Percentiles rank a stretch among this genome's conserved stretches.
phyloP scores from a whole-genome alignment of 2,797 vertebrate species.

The Peromyscus melanophrys region DNA sequence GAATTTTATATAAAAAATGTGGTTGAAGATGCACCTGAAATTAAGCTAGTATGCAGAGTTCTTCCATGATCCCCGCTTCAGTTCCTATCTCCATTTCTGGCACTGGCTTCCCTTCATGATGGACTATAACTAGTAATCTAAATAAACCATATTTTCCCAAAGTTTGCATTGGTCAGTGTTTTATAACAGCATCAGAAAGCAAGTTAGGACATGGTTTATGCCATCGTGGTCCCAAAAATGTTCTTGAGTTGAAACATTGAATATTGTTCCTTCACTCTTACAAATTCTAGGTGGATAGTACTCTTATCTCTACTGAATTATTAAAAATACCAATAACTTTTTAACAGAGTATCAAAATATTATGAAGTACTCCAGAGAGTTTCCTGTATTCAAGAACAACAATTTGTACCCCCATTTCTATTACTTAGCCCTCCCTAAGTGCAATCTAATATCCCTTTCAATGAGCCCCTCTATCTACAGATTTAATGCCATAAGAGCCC shows the following conservation, averaged over 20 bases:
- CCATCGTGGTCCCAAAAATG: neutral
- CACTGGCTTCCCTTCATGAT: neutral
- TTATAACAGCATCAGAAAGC: neutral
- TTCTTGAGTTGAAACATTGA: neutral
- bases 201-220: neutral
- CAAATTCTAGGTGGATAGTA: neutral
- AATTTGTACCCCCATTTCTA: neutral
- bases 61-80: neutral
- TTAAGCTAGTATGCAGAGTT: neutral
- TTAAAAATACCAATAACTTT: neutral
- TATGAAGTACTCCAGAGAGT: neutral
- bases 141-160: too few relatives aligned
- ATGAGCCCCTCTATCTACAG: neutral
- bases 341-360: neutral
- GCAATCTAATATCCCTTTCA: neutral
- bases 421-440: neutral
- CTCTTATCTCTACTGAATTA: neutral
- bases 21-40: neutral
- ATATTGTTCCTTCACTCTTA: neutral
- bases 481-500: too few relatives aligned
- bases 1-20: too few relatives aligned
- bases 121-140: too few relatives aligned
- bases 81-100: too few relatives aligned
- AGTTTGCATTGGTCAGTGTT: neutral
- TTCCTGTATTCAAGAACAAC: neutral